phyloP scores from a whole-genome alignment of 2,113 vertebrate genomes.

The Pithys albifrons region DNA sequence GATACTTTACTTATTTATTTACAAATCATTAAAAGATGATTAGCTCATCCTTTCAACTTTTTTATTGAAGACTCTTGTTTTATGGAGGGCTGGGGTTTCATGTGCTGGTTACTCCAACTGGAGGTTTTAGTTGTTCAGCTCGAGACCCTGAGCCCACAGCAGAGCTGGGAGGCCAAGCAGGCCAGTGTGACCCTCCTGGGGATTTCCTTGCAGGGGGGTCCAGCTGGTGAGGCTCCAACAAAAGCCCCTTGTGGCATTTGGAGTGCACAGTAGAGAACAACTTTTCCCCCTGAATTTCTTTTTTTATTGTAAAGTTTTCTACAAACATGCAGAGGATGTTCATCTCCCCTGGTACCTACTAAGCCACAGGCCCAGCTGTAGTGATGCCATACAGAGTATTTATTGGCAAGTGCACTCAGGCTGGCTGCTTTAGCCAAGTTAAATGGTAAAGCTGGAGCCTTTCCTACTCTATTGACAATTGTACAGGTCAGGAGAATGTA shows the following conservation, averaged over 20 bases:
- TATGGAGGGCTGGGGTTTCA: not conserved
- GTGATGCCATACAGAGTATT: not conserved
- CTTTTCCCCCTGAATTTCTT: not conserved
- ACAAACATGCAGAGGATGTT: not conserved
- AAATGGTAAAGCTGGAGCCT: not conserved
- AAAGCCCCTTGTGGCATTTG: not conserved
- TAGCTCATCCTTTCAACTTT: not conserved
- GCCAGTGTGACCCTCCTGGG: not conserved
- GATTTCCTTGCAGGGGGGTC: not conserved
- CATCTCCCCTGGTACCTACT: fast-evolving
- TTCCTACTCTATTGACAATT: not conserved
- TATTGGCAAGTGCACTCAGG: not conserved
- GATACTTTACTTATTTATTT: not conserved
- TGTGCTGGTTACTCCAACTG: not conserved
- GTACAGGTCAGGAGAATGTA: not conserved
- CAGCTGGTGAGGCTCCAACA: not conserved
- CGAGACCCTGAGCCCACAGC: not conserved
- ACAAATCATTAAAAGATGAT: not conserved
- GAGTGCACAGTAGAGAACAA: not conserved
- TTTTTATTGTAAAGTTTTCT: not conserved
- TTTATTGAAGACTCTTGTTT: not conserved
- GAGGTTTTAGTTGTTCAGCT: not conserved
- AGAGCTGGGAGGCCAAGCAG: not conserved
- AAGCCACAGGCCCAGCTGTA: not conserved
- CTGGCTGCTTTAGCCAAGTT: not conserved